Conservation (phyloP, 2,113 vertebrate genomes). For the Amphilophus citrinellus region DNA sequence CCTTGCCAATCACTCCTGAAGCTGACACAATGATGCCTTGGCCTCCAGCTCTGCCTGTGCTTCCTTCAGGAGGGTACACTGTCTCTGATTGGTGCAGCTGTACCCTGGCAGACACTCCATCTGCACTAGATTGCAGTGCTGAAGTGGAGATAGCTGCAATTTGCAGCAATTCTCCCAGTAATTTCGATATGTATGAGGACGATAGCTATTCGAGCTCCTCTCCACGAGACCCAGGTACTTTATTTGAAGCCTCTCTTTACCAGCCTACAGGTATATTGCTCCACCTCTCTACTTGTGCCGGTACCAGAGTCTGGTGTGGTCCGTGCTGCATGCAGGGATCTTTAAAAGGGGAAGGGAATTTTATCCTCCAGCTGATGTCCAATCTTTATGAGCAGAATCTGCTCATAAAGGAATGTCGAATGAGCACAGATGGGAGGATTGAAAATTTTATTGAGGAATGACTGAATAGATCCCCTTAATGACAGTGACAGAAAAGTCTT, state of each 20-base stretch:
- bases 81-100: constrained; percentile 60
- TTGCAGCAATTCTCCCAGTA: constrained; percentile 73
- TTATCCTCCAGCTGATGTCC: constrained; percentile 38
- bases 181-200: constrained; percentile 73
- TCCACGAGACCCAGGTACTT: constrained; percentile 59
- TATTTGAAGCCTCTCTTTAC: constrained; percentile 60
- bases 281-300: constrained; percentile 12
- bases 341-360: constrained; percentile 28
- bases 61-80: constrained; percentile 51
- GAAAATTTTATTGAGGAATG: constrained; percentile 53
- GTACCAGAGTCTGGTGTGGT: constrained; percentile 7
- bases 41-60: constrained; percentile 32
- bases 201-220: constrained; percentile 55
- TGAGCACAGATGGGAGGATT: constrained; percentile 56
- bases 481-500: constrained; percentile 12
- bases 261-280: constrained; percentile 45
- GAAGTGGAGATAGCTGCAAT: constrained; percentile 74
- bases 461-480: constrained; percentile 33
- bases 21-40: constrained; percentile 51
- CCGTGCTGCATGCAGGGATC: not conserved
- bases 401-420: constrained; percentile 51
- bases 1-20: constrained; percentile 58
- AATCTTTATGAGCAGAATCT: constrained; percentile 48
- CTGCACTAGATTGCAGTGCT: constrained; percentile 66
- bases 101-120: constrained; percentile 63